A percentile compares a stretch with the other conserved stretches of the same genome.
Conservation (phyloP, 2,797 vertebrate species). For the Gymnothorax reevesii region DNA sequence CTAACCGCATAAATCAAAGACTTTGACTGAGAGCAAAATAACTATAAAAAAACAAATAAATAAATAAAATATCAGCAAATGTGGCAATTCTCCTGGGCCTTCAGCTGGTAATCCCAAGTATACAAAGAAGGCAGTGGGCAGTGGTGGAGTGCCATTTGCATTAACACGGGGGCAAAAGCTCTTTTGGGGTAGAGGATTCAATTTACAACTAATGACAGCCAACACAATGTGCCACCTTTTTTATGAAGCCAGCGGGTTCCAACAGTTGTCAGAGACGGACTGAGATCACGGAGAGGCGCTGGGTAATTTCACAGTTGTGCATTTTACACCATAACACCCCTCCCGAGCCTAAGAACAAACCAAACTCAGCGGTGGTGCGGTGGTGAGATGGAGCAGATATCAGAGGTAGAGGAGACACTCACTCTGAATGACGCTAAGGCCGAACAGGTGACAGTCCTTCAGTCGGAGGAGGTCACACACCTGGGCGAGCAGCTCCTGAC, state of each 20-base stretch:
- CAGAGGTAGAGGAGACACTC: constrained; percentile 50
- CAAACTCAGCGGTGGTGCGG: background rate
- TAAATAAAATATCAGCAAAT: too few species aligned
- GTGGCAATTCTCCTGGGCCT: too few species aligned
- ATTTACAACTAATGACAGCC: background rate
- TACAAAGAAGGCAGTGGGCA: too few species aligned
- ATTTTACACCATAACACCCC: background rate
- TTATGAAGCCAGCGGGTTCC: background rate
- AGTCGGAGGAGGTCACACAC: constrained; percentile 95
- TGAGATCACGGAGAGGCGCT: background rate
- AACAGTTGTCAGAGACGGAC: too few species aligned
- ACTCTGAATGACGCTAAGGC: constrained; percentile 98
- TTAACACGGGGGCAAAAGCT: background rate
- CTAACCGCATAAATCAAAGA: too few species aligned
- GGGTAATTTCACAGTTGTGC: background rate
- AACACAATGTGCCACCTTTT: background rate
- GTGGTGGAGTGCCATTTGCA: background rate
- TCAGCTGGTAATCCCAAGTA: too few species aligned
- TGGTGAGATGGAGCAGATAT: background rate
- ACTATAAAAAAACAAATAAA: too few species aligned
- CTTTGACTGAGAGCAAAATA: too few species aligned
- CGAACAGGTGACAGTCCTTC: constrained; percentile 96
- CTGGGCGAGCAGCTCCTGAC: constrained; percentile 92
- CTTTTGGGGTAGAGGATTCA: background rate
- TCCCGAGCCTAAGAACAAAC: background rate